phyloP scores from a whole-genome alignment of 2,113 vertebrate species.

The Calidris pygmaea region DNA sequence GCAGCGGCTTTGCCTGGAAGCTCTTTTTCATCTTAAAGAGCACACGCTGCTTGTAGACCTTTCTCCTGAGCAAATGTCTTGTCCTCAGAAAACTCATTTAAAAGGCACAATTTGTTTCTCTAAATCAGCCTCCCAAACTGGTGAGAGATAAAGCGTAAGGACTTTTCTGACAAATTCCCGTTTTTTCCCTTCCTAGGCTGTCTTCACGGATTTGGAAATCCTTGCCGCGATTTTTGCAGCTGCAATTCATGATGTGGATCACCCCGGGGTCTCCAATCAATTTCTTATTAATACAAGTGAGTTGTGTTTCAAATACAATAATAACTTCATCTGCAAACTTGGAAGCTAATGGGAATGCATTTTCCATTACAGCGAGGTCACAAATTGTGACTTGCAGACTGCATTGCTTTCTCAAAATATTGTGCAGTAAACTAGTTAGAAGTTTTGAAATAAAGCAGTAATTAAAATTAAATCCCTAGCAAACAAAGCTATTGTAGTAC shows the following conservation, averaged over 20 bases:
- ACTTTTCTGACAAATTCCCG: neutral
- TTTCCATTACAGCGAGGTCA: neutral
- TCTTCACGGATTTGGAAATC: conserved; percentile 97
- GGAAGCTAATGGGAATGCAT: neutral
- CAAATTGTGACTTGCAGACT: neutral
- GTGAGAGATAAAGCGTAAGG: neutral
- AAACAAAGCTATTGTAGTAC: neutral
- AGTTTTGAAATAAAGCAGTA: neutral
- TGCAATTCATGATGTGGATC: conserved; percentile 97
- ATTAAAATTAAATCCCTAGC: neutral
- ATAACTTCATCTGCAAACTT: neutral
- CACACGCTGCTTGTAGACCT: neutral
- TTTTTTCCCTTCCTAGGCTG: conserved; percentile 78
- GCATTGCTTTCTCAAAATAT: neutral
- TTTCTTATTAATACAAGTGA: conserved; percentile 99
- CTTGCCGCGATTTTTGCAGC: conserved; percentile 96
- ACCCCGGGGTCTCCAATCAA: conserved; percentile 98
- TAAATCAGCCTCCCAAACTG: neutral
- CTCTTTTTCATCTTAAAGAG: neutral
- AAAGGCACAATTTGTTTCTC: neutral
- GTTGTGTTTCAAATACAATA: conserved; percentile 48
- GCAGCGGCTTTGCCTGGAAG: neutral
- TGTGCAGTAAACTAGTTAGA: neutral
- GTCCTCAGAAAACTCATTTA: neutral
- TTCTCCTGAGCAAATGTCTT: neutral